Evolutionary conservation across 1,140 invertebrate species (phyloP), one percentile per base, ranked within the genome.

Genomic region (Rhagoletis pomonella): DNA sequence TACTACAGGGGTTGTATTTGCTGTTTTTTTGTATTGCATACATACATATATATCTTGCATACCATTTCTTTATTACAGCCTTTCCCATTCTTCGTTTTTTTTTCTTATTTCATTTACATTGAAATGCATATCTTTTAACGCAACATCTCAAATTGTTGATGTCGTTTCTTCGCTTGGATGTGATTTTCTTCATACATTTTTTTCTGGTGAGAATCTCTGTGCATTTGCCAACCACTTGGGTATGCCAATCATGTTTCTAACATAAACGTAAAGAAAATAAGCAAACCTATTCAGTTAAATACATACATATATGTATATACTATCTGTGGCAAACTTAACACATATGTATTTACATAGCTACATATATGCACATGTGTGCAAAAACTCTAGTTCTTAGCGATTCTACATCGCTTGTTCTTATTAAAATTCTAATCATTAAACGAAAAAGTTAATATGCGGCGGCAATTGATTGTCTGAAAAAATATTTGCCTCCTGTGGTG

Each of bases 241-340:
- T 69, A 69, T 69, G 65, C 65, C 42, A 69, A 69, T 69, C 65
- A 42, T 29, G 19, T 42, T 69, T 69, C 42, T 69, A 12, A 19
- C 39, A 14, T 4, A 65, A 19, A 29, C n/a, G 19, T 19, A 65
- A n/a, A 65, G n/a, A 14, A 65, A 65, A 65, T 39, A 69, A 69
- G 29, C 65, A 69, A 69, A 69, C 6, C 29, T 29, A 29, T 29
- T 29, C 29, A 29, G 29, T 29, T 29, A 29, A 29, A 29, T 29
- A 29, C 29, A 29, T 29, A 29, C 29, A 29, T 29, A 29, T 29
- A 29, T 29, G 29, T 29, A 29, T 29, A 29, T 1, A 29, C 29
- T 29, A 29, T 29, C 29, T 29, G 29, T 29, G 29, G 29, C 29
- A 29, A 29, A 29, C 29, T 29, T 29, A 29, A 69, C 65, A 42